Base-by-base conservation (phyloP, 2,113 vertebrate species). In the Delphinapterus leucas region DNA sequence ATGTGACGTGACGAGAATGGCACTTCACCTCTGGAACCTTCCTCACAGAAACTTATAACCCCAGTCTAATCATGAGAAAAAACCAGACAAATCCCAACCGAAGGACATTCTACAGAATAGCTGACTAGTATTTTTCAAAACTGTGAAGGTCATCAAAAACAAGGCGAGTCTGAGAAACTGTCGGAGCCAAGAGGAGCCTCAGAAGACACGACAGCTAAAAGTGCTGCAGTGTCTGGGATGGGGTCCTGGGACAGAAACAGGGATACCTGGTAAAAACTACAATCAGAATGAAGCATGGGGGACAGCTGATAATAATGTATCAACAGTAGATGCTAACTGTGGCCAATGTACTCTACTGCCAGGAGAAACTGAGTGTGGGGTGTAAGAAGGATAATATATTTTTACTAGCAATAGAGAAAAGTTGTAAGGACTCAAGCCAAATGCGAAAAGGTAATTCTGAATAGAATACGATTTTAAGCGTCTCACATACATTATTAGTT, bases 81-180 rank as follows among this genome's bases (percentile, higher is more conserved):
- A 61, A 74, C 80, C 82, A 94, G 77, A 85, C 41, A 79, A 92
- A 97, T 93, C 58, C 36, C 36, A 53, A 28, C 15, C 41, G 77
- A 95, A 97, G 92, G 93, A 60, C 61, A 53, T 93, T 87, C 33
- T 76, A 76, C 86, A 96, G 88, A 87, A 89, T 71, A 82, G 15
- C 60, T 88, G 60, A 68, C 79, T 38, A 49, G 38, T 41, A 41
- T 61, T 93, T 89, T 65, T 97, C 55, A 83, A 79, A 95, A 74
- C 26, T 18, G 21, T 84, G 79, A 96, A 89, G 73, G 63, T 91
- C 96, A 97, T 70, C 41, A 70, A 90, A 90, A 83, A 82, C 13
- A 63, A 92, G 53, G 21, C 2, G 67, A 65, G n/a, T 79, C 36
- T 25, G 55, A 67, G 65, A 71, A 33, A 85, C 47, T 73, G 18